Evolutionary conservation across 2,113 vertebrate genomes (phyloP), one percentile per base, ranked within the genome.

Genomic region (Caranx ignobilis): DNA sequence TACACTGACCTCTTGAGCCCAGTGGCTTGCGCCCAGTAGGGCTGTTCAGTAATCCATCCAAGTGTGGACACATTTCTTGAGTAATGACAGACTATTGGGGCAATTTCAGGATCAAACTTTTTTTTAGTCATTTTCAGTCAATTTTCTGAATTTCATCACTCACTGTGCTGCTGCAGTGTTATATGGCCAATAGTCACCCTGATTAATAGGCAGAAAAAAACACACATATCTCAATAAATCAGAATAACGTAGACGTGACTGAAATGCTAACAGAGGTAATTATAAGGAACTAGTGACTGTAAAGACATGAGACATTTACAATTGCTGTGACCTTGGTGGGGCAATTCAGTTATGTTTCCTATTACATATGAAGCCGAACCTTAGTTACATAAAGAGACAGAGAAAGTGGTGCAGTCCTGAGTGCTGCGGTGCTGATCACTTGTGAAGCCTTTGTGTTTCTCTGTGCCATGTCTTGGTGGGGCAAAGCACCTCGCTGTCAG

Each of bases 391-490:
- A 48, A 45, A 65, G 26, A 47, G 18, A 35, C 37, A 32, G 16
- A 47, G 45, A 64, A 47, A 81, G 78, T 2, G 18, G 31, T 65
- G 72, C 45, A 50, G 37, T 73, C 59, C 43, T 80, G 77, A 90
- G 83, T 83, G 76, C 68, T 75, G 67, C 70, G 43, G 26, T 41
- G 62, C 82, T 90, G 83, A 91, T 91, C 88, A 76, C 52, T 68
- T 81, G 81, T 84, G 87, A 91, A 88, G 82, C 75, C 65, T 88
- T 81, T 87, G 85, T 87, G 84, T 89, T 79, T 88, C 71, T 77
- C 41, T 82, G 62, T 75, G 79, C 79, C 75, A 75, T 74, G 73
- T 85, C 83, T 79, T 80, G 76, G 87, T 90, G 70, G 79, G 82
- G 78, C 73, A 67, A 85, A 77, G 85, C 87, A 82, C 79, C 67